Conservation (phyloP, 2,797 vertebrate species). For the Dryobates pubescens region DNA sequence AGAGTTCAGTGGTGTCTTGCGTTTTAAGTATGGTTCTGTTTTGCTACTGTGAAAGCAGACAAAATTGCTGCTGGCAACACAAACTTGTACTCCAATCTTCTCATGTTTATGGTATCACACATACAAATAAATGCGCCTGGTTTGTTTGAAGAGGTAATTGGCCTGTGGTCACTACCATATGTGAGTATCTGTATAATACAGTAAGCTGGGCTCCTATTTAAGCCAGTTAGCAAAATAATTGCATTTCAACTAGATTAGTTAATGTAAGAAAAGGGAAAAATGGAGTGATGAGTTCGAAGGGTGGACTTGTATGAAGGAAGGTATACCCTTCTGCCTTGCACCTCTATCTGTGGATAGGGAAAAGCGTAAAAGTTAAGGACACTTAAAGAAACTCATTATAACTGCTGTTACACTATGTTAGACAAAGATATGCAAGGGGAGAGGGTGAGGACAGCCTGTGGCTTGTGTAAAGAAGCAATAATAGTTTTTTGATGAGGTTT, state of each 20-base stretch:
- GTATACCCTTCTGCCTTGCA: not conserved
- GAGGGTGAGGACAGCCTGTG: not conserved
- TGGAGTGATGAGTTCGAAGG: not conserved
- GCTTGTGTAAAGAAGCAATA: not conserved
- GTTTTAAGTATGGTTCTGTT: conserved; percentile 57
- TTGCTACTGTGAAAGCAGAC: conserved; percentile 66
- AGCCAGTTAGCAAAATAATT: conserved; percentile 25
- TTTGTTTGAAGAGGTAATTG: conserved; percentile 61
- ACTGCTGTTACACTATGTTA: not conserved
- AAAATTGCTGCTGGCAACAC: conserved; percentile 69
- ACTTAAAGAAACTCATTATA: not conserved
- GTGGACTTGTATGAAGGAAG: not conserved
- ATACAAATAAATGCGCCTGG: conserved; percentile 50
- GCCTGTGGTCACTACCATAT: conserved; percentile 52
- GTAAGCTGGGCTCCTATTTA: not conserved
- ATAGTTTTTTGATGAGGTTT: not conserved
- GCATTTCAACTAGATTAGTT: not conserved
- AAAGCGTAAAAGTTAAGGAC: not conserved
- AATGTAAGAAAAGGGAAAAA: not conserved
- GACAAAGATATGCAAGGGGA: not conserved
- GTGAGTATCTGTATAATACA: not conserved
- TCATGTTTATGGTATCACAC: conserved; percentile 66
- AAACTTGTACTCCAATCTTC: conserved; percentile 36
- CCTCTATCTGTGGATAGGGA: not conserved
- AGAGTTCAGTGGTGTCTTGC: conserved; percentile 45